Evolutionary conservation across 2,888 invertebrate species (phyloP), one percentile per base, ranked within the genome.

Genomic region (Tryphoninae sp.): DNA sequence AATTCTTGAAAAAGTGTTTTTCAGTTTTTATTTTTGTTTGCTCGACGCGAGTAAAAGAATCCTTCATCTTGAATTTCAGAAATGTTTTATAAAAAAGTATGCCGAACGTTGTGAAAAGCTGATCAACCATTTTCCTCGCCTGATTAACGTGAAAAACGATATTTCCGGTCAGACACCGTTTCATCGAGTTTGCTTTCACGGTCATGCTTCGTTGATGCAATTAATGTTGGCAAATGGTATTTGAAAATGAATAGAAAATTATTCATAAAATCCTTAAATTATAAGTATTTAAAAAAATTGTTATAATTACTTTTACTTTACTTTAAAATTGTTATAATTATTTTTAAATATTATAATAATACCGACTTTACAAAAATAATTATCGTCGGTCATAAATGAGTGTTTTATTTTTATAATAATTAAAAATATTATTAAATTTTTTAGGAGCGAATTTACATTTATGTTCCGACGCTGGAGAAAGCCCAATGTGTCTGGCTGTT

Each of bases 121-220:
- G 7, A 49, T 81, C 19, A 77, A 79, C 13, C 72, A 76, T 55
- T 85, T 80, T 79, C 87, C 87, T 1, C 71, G 78, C 22, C 45
- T 87, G 58, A 79, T 88, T 23, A 87, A 87, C 69, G 72, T 78
- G 1, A 84, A 73, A 61, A 69, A 79, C 7, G 64, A 61, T 33
- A 82, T 78, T 13, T 84, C 76, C 11, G 88, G 87, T 22, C 69
- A 86, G 16, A 88, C 88, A 2, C 86, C 88, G 0, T 87, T 88
- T 72, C 88, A 88, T 80, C 82, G 84, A 19, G 85, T 87, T 16
- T 87, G 87, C 67, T 86, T 81, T 55, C 82, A 86, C 49, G 85
- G 87, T 26, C 82, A 86, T 49, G 68, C 79, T 13, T 59, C 72
- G 11, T 74, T 88, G 55, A 83, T 88, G 9, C 72, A 84, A 33